Percentiles rank a stretch among this genome's conserved stretches.
phyloP scores from a whole-genome alignment of 2,797 vertebrate genomes.

The Tiaroga cobitis region DNA sequence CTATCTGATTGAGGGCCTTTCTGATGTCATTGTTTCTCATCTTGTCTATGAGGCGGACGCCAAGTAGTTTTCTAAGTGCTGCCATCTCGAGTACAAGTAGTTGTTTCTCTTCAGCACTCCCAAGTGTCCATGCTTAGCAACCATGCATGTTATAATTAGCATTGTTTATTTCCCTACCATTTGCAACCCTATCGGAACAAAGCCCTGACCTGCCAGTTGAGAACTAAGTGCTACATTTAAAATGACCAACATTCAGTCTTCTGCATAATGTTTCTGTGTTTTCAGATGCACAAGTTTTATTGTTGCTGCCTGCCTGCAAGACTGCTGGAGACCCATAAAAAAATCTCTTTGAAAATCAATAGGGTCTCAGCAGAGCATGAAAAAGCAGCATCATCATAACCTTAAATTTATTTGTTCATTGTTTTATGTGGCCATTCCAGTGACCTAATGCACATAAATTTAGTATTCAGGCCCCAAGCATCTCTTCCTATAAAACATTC shows the following conservation, averaged over 20 bases:
- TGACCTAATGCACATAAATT: constrained; percentile 44
- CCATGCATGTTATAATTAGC: background rate
- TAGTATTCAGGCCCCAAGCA: constrained; percentile 24
- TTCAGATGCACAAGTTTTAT: constrained; percentile 25
- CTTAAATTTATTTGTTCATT: constrained; percentile 69
- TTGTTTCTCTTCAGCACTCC: background rate
- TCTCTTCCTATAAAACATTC: constrained; percentile 4
- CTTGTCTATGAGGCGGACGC: background rate
- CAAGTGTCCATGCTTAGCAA: background rate
- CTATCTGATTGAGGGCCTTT: background rate
- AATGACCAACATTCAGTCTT: constrained; percentile 1
- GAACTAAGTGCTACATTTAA: background rate
- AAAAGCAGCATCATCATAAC: constrained; percentile 66
- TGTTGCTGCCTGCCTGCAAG: background rate
- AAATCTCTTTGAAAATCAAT: constrained; percentile 73
- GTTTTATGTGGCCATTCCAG: constrained; percentile 51
- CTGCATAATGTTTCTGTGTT: background rate
- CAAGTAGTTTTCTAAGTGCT: background rate
- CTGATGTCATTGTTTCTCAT: background rate
- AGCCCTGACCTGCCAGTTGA: background rate
- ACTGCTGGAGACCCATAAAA: constrained; percentile 62
- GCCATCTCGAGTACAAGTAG: background rate
- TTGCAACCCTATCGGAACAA: background rate
- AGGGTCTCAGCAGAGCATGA: constrained; percentile 68
- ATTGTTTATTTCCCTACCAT: background rate